Base-by-base conservation (phyloP, 2,888 invertebrate species). In the Urechis unicinctus region DNA sequence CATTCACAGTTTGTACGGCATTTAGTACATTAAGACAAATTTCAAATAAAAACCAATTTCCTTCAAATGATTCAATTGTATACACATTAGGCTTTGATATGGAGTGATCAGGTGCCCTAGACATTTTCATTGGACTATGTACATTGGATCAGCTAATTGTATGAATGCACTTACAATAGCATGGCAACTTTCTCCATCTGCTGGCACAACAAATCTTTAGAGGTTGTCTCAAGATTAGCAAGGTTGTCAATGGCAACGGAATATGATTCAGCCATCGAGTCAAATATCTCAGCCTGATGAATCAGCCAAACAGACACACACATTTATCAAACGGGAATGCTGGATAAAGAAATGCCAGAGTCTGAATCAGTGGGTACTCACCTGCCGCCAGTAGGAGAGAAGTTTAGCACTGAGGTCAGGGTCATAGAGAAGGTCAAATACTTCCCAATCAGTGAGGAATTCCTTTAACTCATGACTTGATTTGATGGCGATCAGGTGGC, bases 371-470 rank as follows among this genome's bases (percentile, higher is more conserved):
- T 36, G 17, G 9, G 9, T 36, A 17, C 52, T 54, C 17, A 74
- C 73, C 72, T 72, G 66, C 61, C 74, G 67, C 75, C 75, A 75
- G 59, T 69, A 73, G 3, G 63, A 61, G 26, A 73, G 64, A 5
- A 75, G 60, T 52, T 68, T 68, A n/a, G 70, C 68, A 58, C 73
- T 73, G 61, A 67, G 73, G 53, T 74, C 74, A 53, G 73, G 72
- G 57, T 71, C 66, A 62, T 71, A 74, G 17, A 75, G 63, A 44
- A 59, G 52, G 21, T 62, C 58, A 30, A 62, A 56, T 1, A 58
- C 58, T 22, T 56, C 50, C 62, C 61, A 61, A n/a, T 62, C 45
- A 1, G 36, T 30, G 6, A 62, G 56, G 43, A 62, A 57, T n/a
- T 31, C 44, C 42, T 55, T 54, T 31, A 63, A 49, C 4, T 57